phyloP scores from a whole-genome alignment of 2,888 invertebrate species.

The Nebria brevicollis region DNA sequence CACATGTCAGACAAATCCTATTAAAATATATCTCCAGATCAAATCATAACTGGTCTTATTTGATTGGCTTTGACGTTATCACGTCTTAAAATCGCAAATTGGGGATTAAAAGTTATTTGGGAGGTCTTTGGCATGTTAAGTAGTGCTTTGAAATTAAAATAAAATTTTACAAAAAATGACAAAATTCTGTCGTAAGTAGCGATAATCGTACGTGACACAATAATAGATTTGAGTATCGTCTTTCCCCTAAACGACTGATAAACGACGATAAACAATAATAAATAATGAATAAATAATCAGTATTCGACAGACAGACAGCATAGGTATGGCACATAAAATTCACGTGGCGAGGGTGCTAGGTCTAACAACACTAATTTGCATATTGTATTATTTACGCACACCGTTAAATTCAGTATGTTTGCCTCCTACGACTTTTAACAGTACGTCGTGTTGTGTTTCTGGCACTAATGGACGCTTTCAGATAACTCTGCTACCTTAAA shows the following conservation, averaged over 20 bases:
- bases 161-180: too few relatives aligned
- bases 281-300: background rate
- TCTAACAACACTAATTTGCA: conserved; percentile 10
- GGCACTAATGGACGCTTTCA: conserved; percentile 34
- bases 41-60: conserved; percentile 45
- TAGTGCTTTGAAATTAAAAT: background rate
- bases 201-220: too few relatives aligned
- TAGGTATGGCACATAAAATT: background rate
- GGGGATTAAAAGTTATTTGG: conserved; percentile 29
- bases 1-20: conserved; percentile 44
- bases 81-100: conserved; percentile 39
- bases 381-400: conserved; percentile 12
- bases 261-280: background rate
- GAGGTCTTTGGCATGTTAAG: background rate
- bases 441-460: conserved; percentile 14
- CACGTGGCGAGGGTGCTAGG: conserved; percentile 6
- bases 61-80: conserved; percentile 41
- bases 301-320: background rate
- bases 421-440: conserved; percentile 18
- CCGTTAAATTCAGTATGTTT: conserved; percentile 7
- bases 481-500: conserved; percentile 39
- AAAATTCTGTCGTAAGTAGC: too few relatives aligned
- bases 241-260: background rate
- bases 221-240: too few relatives aligned
- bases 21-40: conserved; percentile 39